These are phyloP conservation scores for Acanthaster planci DNA, from an alignment of 35 echinoderm and acorn worm genomes.

Conservation along the genomic window DNA sequence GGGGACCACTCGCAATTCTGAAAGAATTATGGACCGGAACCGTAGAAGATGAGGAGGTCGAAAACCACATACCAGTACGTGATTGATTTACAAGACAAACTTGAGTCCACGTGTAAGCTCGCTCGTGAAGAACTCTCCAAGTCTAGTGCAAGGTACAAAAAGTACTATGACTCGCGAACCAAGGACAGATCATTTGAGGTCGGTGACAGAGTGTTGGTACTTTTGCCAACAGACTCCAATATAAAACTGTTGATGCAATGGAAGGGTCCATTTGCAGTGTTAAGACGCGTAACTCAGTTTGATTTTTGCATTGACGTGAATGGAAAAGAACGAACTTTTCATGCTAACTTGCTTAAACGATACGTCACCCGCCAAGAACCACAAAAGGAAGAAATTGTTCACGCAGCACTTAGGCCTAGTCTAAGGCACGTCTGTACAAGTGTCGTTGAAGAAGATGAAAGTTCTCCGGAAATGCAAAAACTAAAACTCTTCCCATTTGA, in stretches of 20 bases:
- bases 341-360: constrained; percentile 26
- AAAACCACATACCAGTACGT: constrained; percentile 72
- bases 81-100: constrained; percentile 41
- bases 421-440: background rate
- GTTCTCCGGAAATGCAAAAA: background rate
- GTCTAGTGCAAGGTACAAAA: constrained; percentile 26
- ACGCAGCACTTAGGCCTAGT: background rate
- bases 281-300: background rate
- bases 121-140: constrained; percentile 46
- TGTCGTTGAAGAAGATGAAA: background rate
- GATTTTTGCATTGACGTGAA: constrained; percentile 6
- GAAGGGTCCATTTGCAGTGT: constrained; percentile 11
- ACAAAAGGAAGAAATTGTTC: background rate
- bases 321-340: background rate
- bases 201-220: constrained; percentile 36
- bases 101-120: constrained; percentile 45
- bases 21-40: constrained; percentile 56
- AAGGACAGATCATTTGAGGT: constrained; percentile 30
- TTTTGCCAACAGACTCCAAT: constrained; percentile 26
- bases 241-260: constrained; percentile 26
- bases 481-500: background rate
- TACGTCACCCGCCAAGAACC: background rate
- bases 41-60: constrained; percentile 28
- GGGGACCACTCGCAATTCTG: constrained; percentile 61
- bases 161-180: constrained; percentile 43